Evolutionary conservation across 2,888 invertebrate species (phyloP).

Genomic region (Axea sp.): DNA sequence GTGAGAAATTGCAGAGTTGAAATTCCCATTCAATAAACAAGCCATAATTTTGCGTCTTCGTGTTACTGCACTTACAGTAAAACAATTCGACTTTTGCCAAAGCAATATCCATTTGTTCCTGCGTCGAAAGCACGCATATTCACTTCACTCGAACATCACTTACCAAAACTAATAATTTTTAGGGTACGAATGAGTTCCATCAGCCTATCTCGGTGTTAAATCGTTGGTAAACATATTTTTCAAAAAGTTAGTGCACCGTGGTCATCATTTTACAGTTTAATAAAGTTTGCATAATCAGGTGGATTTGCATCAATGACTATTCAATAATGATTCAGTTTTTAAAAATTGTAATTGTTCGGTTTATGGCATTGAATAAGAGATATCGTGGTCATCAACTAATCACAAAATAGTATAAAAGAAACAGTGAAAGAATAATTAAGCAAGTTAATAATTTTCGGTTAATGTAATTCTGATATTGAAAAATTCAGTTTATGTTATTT

Average conservation of each 20-base stretch:
- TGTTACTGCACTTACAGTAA: too few species aligned
- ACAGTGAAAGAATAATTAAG: too few species aligned
- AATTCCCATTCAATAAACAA: constrained; percentile 20
- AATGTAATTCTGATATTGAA: too few species aligned
- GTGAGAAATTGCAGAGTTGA: constrained; percentile 13
- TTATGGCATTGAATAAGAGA: too few species aligned
- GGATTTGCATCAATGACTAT: constrained; percentile 28
- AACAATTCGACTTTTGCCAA: too few species aligned
- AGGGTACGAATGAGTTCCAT: constrained; percentile 21
- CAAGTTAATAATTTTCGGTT: too few species aligned
- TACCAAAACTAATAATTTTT: constrained; percentile 8
- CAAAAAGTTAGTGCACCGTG: constrained; percentile 32
- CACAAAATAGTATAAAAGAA: too few species aligned
- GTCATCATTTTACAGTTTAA: constrained; percentile 35
- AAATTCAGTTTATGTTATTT: too few species aligned
- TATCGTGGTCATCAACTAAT: too few species aligned
- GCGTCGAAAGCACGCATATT: constrained; percentile 1
- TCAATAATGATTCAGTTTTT: constrained; percentile 20
- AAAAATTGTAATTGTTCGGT: too few species aligned
- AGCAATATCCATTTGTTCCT: constrained; percentile 30
- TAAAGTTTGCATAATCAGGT: constrained; percentile 47
- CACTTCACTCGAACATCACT: constrained; percentile 7
- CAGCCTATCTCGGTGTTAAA: constrained; percentile 14
- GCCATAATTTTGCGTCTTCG: constrained; percentile 16
- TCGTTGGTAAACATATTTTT: constrained; percentile 34